phyloP scores from a whole-genome alignment of 2,888 invertebrate genomes.

The Hirtodrosophila alboralis region DNA sequence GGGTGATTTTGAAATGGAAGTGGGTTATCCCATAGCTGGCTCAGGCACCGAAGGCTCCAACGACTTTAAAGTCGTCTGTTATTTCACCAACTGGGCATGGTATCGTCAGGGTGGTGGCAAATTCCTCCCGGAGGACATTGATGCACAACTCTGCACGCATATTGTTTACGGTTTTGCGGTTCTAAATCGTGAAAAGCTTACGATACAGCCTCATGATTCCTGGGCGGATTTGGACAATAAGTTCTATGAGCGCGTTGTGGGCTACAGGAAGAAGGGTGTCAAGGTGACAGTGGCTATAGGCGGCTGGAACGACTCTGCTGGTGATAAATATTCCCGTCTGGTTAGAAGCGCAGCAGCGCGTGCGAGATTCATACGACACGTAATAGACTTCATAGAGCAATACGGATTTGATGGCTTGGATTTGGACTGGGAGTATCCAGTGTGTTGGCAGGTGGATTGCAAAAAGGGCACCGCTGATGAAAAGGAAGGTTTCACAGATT shows the following conservation, averaged over 20 bases:
- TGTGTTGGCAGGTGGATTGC: constrained; percentile 95
- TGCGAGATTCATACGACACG: constrained; percentile 89
- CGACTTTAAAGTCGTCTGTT: constrained; percentile 92
- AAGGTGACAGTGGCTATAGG: constrained; percentile 95
- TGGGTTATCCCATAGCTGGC: constrained; percentile 27
- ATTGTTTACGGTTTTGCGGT: constrained; percentile 97
- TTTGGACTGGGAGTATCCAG: constrained; percentile 97
- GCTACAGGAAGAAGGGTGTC: constrained; percentile 88
- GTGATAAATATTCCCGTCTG: constrained; percentile 93
- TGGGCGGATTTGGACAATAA: constrained; percentile 96
- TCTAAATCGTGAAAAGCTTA: constrained; percentile 89
- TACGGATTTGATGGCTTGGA: constrained; percentile 95
- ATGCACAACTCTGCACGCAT: constrained; percentile 94
- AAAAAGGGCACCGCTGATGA: constrained; percentile 92
- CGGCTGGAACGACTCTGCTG: constrained; percentile 97
- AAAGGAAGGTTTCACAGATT: constrained; percentile 90
- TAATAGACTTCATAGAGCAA: constrained; percentile 90
- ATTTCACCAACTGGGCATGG: constrained; percentile 98
- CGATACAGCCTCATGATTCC: constrained; percentile 93
- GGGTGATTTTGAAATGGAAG: constrained; percentile 55
- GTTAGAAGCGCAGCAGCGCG: constrained; percentile 90
- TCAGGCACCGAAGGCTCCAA: constrained; percentile 39
- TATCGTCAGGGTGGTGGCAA: constrained; percentile 93
- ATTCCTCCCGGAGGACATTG: constrained; percentile 92
- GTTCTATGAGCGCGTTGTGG: constrained; percentile 94